These are phyloP conservation scores for Indicator indicator DNA, from an alignment of 2,113 vertebrate species.

Conservation along the genomic window DNA sequence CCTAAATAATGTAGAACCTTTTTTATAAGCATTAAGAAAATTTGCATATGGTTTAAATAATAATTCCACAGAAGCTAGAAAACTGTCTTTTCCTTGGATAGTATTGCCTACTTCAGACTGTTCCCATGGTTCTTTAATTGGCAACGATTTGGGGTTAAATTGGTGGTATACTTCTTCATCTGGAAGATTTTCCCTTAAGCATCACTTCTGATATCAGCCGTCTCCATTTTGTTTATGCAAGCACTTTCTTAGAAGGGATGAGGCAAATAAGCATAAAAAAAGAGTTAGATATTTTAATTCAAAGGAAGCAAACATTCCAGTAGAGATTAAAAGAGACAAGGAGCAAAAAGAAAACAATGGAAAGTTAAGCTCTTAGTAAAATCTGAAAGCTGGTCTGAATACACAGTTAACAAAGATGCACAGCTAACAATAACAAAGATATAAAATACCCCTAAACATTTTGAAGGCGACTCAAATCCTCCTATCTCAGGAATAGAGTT, in stretches of 20 bases:
- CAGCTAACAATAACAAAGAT: not conserved
- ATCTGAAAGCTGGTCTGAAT: not conserved
- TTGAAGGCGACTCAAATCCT: not conserved
- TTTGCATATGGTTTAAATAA: not conserved
- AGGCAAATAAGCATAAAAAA: not conserved
- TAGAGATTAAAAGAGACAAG: conserved; percentile 8
- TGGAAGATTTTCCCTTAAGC: not conserved
- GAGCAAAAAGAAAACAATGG: not conserved
- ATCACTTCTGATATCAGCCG: not conserved
- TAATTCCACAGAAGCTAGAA: not conserved
- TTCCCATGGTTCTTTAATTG: not conserved
- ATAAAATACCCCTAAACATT: not conserved
- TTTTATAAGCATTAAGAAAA: not conserved
- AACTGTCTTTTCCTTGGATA: not conserved
- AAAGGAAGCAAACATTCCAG: not conserved
- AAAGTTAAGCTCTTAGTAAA: not conserved
- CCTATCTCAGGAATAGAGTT: not conserved
- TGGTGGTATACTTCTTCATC: not conserved
- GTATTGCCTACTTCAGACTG: not conserved
- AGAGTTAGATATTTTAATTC: not conserved
- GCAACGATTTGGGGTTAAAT: not conserved
- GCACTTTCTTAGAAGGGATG: not conserved
- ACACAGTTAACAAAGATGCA: not conserved
- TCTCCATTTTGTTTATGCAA: not conserved
- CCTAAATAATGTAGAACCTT: not conserved